Evolutionary conservation across 23 tunicate species (phyloP), one percentile per base, ranked within the genome.

Genomic region (Oikopleura vanhoeffeni): DNA sequence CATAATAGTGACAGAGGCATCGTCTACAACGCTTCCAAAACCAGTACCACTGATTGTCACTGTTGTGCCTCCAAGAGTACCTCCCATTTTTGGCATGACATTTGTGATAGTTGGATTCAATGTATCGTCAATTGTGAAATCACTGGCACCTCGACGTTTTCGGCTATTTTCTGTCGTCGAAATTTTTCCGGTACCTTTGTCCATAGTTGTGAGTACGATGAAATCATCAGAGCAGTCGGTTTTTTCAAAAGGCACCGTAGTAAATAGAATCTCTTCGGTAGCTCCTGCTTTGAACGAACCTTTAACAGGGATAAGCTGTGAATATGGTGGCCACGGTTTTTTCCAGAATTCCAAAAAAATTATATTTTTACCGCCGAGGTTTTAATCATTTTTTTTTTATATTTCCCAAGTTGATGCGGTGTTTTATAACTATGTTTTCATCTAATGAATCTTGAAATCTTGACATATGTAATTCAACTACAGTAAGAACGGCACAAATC

Each of bases 1-100:
- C 76, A 86, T 87, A 39, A 93, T 90, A 2, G 84, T 84, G 0
- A 89, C 97, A 39, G 85, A 13, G 38, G 32, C 79, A 38, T 30
- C 38, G 27, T 71, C 79, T 18, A 71, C 34, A 71, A 2, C 32
- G 27, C 3, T 2, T 18, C 79, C 79, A 30, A 71, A 71, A 24
- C 35, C 35, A 38, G 79, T 18, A 32, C 79, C 79, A 24, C 3
- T 71, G 35, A 71, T 71, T 28, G 79, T 71, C 38, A 71, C 27
- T 18, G 79, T 13, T 2, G 79, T 71, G 38, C 79, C 79, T 28
- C 79, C 79, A 33, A 71, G 27, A 24, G 79, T 71, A 18, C 79
- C 79, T 2, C 79, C 79, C 34, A 24, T 71, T 30, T 71, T 71
- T 2, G 79, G 79, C 35, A 2, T 30, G 2, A 71, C 34, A 3